Evolutionary conservation across 1,140 invertebrate species (phyloP), one percentile per base, ranked within the genome.

Genomic region (Lordiphosa stackelbergi): DNA sequence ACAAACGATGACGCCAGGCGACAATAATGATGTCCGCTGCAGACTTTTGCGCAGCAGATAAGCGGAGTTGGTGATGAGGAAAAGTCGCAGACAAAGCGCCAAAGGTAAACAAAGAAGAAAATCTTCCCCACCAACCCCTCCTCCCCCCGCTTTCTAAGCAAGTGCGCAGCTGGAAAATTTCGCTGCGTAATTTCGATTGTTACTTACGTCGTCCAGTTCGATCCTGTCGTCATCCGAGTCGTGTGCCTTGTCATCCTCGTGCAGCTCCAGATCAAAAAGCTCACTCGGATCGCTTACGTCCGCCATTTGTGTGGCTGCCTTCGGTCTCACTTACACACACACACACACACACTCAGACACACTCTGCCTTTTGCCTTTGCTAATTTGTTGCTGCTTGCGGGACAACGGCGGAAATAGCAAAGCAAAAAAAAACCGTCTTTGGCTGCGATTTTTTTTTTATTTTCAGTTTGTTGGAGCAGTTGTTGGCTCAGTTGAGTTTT

Each of bases 251-350:
- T 94, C 94, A 66, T 90, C 90, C 75, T 93, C 91, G 69, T 94
- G 93, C 75, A 97, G 89, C 89, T 97, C 95, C 86, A 97, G 92
- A 90, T 97, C 95, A 89, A 97, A 97, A 86, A 97, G 91, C 86
- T 86, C 85, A 56, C 66, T 87, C 63, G 85, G 69, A 78, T 87
- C 85, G 48, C 73, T 87, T 45, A 87, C 85, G 77, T 92, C 93
- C 87, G 93, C 93, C 93, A 94, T 94, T 89, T 71, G 74, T 72
- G 73, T 63, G 68, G 65, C 68, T 73, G 69, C 56, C 69, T 63
- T 66, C 51, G 34, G 37, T 16, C 22, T 11, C 31, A 55, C 42
- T 47, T 35, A 16, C 57, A 53, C 48, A 16, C 60, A 28, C 46
- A 34, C 53, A 36, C 53, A 56, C 34, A 24, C 22, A 24, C 40